These are phyloP conservation scores for Sisor rabdophorus DNA, from an alignment of 2,113 vertebrate genomes.

Conservation along the genomic window DNA sequence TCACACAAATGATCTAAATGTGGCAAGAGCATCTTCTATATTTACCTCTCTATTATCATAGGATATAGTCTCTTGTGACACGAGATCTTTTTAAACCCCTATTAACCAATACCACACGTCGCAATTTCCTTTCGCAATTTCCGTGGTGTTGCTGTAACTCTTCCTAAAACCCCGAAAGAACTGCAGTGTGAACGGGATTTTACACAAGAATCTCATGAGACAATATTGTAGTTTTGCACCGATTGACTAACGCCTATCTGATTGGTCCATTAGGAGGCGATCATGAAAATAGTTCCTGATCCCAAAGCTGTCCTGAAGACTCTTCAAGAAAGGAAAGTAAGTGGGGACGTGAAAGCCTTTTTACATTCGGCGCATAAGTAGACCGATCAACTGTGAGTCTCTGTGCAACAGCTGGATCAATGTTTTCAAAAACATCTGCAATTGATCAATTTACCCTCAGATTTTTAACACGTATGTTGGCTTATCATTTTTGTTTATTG, in stretches of 20 bases:
- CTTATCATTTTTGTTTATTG: neutral
- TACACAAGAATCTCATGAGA: neutral
- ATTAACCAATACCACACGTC: neutral
- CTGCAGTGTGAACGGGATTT: neutral
- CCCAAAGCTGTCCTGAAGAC: slow-evolving; percentile 47
- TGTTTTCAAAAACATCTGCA: neutral
- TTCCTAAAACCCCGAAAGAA: neutral
- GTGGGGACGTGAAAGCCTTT: slow-evolving; percentile 44
- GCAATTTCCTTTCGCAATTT: neutral
- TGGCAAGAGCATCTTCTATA: too few species aligned
- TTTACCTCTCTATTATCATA: too few species aligned
- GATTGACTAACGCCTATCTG: slow-evolving; percentile 6
- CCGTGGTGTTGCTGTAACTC: slow-evolving; percentile 3
- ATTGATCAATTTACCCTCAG: too few species aligned
- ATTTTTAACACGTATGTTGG: neutral
- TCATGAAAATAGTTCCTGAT: slow-evolving; percentile 49
- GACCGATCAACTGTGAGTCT: slow-evolving; percentile 47
- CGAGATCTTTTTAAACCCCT: too few species aligned
- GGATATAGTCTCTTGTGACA: too few species aligned
- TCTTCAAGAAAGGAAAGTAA: slow-evolving; percentile 44
- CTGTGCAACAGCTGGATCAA: neutral
- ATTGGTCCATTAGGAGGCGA: slow-evolving; percentile 52
- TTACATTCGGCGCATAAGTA: slow-evolving; percentile 55
- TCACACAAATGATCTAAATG: too few species aligned
- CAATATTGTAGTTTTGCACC: neutral